phyloP scores from a whole-genome alignment of 2,797 vertebrate genomes.

The Gallinago nigripennis region DNA sequence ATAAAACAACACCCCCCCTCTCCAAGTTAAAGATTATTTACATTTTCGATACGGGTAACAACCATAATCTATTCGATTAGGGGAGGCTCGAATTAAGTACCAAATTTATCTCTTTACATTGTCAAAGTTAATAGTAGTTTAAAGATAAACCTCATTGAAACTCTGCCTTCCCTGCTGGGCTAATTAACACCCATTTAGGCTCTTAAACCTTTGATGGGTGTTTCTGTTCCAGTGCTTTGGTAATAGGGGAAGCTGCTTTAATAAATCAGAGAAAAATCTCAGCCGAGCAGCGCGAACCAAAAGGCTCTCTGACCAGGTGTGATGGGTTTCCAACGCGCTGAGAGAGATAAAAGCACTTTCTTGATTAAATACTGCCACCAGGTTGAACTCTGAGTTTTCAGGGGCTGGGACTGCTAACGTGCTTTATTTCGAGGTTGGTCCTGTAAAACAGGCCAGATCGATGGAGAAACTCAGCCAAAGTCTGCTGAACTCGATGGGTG shows the following conservation, averaged over 20 bases:
- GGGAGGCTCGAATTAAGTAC: constrained; percentile 48
- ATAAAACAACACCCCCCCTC: background rate
- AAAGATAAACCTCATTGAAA: constrained; percentile 72
- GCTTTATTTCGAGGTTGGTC: background rate
- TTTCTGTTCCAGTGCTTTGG: constrained; percentile 56
- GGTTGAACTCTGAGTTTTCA: background rate
- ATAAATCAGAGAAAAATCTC: constrained; percentile 58
- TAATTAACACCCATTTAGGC: constrained; percentile 74
- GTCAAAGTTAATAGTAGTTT: constrained; percentile 70
- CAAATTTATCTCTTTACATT: constrained; percentile 68
- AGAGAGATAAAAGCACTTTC: constrained; percentile 24
- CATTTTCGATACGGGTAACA: constrained; percentile 37
- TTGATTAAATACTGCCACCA: constrained; percentile 25
- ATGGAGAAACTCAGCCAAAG: background rate
- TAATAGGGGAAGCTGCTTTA: background rate
- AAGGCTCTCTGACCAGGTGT: constrained; percentile 19
- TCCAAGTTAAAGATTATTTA: constrained; percentile 56
- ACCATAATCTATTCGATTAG: constrained; percentile 52
- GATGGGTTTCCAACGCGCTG: background rate
- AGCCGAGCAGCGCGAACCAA: background rate
- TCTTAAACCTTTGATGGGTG: constrained; percentile 70
- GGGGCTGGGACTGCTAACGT: background rate
- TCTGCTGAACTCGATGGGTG: background rate
- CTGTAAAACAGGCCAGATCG: background rate
- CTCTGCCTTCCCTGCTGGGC: constrained; percentile 68